Percentiles rank a stretch among this genome's conserved stretches.
Evolutionary conservation across 2,888 invertebrate genomes (phyloP).

Genomic region (Cantharis flavilabris): DNA sequence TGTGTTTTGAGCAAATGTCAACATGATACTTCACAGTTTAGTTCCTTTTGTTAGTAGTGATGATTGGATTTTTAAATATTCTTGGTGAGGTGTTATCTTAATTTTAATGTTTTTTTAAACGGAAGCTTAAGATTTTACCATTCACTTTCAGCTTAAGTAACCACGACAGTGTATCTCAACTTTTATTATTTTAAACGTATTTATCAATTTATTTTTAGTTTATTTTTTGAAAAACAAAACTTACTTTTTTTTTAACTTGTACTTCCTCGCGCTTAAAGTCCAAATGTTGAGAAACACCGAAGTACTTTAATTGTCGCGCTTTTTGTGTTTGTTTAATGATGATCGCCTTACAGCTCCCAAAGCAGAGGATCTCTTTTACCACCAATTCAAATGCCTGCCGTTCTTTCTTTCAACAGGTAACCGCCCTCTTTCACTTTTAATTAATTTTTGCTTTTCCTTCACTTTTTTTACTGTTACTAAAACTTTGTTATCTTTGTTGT

Average conservation of each 20-base stretch:
- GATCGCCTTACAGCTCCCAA: conserved; percentile 46
- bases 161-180: neutral
- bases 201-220: neutral
- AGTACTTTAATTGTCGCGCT: neutral
- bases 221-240: no score
- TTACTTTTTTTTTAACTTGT: neutral
- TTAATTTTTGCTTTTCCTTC: neutral
- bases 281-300: neutral
- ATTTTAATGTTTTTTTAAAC: neutral
- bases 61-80: conserved; percentile 48
- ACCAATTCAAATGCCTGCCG: conserved; percentile 64
- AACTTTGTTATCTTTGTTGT: neutral
- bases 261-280: neutral
- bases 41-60: conserved; percentile 43
- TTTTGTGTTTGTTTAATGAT: conserved; percentile 48
- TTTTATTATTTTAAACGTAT: neutral
- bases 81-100: conserved; percentile 38
- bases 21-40: conserved; percentile 43
- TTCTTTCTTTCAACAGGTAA: conserved; percentile 65
- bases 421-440: conserved; percentile 17
- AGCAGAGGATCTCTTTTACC: conserved; percentile 57
- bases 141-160: neutral
- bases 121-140: neutral
- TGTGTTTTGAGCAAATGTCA: conserved; percentile 14
- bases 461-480: neutral